Evolutionary conservation across 2,888 invertebrate genomes (phyloP), one percentile per base, ranked within the genome.

Genomic region (Erebia epiphron): DNA sequence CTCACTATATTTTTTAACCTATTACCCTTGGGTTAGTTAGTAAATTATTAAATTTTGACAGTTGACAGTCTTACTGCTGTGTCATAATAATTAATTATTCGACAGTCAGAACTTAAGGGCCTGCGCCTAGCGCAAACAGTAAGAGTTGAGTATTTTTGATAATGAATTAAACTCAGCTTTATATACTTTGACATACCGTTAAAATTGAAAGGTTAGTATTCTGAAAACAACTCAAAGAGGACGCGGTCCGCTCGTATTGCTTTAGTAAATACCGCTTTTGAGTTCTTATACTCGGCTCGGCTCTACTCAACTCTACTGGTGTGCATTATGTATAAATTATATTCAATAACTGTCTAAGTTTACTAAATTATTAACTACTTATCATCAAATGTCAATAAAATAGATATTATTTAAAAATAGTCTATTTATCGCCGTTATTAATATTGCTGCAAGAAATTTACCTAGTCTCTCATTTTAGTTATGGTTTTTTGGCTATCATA

Each of bases 1-100:
- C 82, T 89, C 92, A 92, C 92, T 75, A 79, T 88, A 90, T 86
- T 69, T 52, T 87, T 68, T 50, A 62, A 68, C 68, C 43, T 54
- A 54, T 68, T 43, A 64, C 56, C 58, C 46, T 11, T 61, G 35
- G 16, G 26, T 58, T 21, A 41, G 26, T 58, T 21, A 41, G 16
- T 35, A 58, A 58, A 64, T 58, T 66, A 60, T 43, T 63, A 35
- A 56, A 63, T 35, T 58, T 67, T 57, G 67, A 26, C 49, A 67
- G 46, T 18, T 10, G 7, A 16, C 43, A 18, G 11, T 26, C 16
- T 16, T 60, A 41, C 2, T 54, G 54, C 18, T 50, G 50, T 50
- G 50, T n/a, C 50, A 50, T 50, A 10, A 7, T 35, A 35, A 26
- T 26, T 26, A 26, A 26, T 26, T 3, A 16, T 52, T 52, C 9